phyloP scores from a whole-genome alignment of 64 coral and sea anemone species.

The Pachyseris speciosa region DNA sequence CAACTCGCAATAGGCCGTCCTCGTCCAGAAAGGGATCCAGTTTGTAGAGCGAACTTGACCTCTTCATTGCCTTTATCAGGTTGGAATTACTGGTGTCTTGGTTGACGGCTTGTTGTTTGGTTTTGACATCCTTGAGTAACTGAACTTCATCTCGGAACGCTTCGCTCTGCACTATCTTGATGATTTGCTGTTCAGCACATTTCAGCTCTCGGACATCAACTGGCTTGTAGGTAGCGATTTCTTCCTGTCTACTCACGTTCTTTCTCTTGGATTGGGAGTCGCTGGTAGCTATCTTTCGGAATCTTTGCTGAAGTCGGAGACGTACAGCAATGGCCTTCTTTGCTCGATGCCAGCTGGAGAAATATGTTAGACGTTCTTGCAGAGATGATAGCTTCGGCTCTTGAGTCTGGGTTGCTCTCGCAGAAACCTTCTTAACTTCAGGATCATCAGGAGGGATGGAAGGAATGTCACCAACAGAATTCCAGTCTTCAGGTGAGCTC shows the following conservation, averaged over 20 bases:
- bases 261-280: neutral
- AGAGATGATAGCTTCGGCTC: constrained; percentile 1
- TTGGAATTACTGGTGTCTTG: no score
- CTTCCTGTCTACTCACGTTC: constrained; percentile 1
- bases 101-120: no score
- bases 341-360: constrained; percentile 38
- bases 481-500: no score
- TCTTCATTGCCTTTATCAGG: constrained; percentile 57
- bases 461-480: neutral
- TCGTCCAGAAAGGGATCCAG: constrained; percentile 42
- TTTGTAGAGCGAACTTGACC: constrained; percentile 7
- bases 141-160: no score
- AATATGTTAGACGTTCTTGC: neutral
- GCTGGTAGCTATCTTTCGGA: neutral
- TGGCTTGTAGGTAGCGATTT: no score
- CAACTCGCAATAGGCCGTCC: constrained; percentile 21
- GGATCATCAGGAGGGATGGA: constrained; percentile 17
- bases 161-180: no score
- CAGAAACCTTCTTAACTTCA: constrained; percentile 31
- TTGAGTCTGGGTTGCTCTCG: neutral
- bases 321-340: constrained; percentile 47
- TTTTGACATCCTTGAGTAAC: no score
- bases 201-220: no score
- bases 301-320: constrained; percentile 4
- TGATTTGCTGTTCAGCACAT: no score